Conservation (phyloP, 1,140 invertebrate genomes). For the Tetramorium alpestre region DNA sequence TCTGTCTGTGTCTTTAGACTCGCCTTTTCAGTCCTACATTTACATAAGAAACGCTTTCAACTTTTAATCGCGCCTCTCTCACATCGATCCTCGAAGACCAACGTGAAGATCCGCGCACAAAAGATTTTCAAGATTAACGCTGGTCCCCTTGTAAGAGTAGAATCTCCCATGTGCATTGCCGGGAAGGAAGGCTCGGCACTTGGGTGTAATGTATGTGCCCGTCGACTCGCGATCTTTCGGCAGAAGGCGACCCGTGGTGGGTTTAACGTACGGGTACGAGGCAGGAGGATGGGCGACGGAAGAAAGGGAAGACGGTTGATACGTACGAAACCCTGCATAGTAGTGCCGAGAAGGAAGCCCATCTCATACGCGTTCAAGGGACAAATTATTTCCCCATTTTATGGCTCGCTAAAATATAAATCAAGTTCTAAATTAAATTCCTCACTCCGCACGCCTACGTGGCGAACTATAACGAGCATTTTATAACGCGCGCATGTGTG, state of each 20-base stretch:
- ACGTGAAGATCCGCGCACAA: constrained; percentile 39
- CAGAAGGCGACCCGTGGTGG: constrained; percentile 22
- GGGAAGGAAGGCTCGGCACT: constrained; percentile 26
- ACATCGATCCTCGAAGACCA: constrained; percentile 15
- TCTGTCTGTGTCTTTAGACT: not conserved
- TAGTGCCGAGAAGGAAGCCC: constrained; percentile 58
- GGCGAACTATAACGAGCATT: constrained; percentile 82
- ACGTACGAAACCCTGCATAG: constrained; percentile 56
- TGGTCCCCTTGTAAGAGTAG: constrained; percentile 22
- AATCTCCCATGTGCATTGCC: constrained; percentile 36
- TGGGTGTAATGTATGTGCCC: constrained; percentile 55
- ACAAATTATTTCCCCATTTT: constrained; percentile 85
- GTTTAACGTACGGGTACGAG: constrained; percentile 27
- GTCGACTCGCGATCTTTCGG: constrained; percentile 58
- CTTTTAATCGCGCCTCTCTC: constrained; percentile 23
- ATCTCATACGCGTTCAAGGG: constrained; percentile 82
- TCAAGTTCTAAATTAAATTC: constrained; percentile 85
- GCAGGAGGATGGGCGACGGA: not conserved
- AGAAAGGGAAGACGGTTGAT: constrained; percentile 44
- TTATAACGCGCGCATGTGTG: constrained; percentile 78
- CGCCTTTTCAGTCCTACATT: not conserved
- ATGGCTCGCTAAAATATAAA: constrained; percentile 84
- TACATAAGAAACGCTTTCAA: constrained; percentile 5
- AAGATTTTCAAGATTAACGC: constrained; percentile 59
- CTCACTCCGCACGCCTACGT: constrained; percentile 74